phyloP scores from a whole-genome alignment of 2,797 vertebrate genomes.

The Ptychadena robeensis region DNA sequence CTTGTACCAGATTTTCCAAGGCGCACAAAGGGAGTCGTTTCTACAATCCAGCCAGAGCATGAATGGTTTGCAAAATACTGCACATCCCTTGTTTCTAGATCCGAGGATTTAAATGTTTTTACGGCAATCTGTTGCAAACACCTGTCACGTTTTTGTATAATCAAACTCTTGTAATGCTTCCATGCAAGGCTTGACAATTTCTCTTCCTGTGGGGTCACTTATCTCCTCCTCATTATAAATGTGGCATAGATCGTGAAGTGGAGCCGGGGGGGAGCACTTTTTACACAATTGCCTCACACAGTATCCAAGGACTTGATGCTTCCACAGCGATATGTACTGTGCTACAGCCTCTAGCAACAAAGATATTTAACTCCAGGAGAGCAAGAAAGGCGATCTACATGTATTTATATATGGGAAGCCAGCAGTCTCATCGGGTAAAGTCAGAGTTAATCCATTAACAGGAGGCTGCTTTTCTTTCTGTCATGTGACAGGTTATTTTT shows the following conservation, averaged over 20 bases:
- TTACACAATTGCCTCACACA: slow-evolving; percentile 41
- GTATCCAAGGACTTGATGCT: slow-evolving; percentile 65
- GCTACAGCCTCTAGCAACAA: slow-evolving; percentile 61
- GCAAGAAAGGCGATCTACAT: neutral
- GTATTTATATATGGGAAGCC: neutral
- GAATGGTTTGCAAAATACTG: neutral
- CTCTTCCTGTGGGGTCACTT: slow-evolving; percentile 32
- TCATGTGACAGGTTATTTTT: slow-evolving; percentile 33
- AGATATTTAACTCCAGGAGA: slow-evolving; percentile 29
- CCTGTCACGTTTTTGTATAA: slow-evolving; percentile 35
- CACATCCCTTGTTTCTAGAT: neutral
- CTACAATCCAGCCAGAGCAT: no score
- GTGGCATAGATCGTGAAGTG: slow-evolving; percentile 27
- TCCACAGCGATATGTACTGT: slow-evolving; percentile 64
- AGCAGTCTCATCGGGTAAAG: neutral
- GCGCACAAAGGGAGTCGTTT: no score
- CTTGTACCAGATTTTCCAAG: no score
- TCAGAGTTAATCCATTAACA: slow-evolving; percentile 37
- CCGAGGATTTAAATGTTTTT: slow-evolving; percentile 12
- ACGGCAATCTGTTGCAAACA: slow-evolving; percentile 48
- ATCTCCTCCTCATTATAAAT: neutral
- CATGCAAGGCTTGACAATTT: slow-evolving; percentile 1
- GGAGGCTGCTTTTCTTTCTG: slow-evolving; percentile 43
- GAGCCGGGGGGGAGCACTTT: slow-evolving; percentile 6
- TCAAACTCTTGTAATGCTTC: neutral